phyloP scores from a whole-genome alignment of 2,797 vertebrate species.

The Chrosomus eos region DNA sequence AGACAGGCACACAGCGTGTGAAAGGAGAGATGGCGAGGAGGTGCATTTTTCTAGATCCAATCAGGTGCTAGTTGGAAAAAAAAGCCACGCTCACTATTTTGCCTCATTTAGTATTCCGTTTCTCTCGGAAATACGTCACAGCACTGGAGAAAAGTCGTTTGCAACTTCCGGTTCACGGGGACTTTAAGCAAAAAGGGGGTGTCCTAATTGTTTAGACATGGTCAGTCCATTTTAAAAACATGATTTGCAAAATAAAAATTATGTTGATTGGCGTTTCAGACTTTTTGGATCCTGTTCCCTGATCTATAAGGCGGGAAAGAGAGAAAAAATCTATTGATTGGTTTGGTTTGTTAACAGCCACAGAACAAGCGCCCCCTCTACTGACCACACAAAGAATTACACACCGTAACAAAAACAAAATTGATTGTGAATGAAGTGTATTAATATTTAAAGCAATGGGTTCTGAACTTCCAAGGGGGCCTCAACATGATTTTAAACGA shows the following conservation, averaged over 20 bases:
- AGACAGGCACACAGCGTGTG: too few relatives aligned
- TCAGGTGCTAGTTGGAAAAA: too few relatives aligned
- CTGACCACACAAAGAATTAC: conserved; percentile 29
- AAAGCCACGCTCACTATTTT: too few relatives aligned
- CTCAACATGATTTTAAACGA: background rate
- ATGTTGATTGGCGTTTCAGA: background rate
- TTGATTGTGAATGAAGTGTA: background rate
- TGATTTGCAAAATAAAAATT: conserved; percentile 16
- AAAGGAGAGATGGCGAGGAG: too few relatives aligned
- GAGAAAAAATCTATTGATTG: background rate
- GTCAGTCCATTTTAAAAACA: conserved; percentile 42
- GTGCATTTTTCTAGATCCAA: too few relatives aligned
- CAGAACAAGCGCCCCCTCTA: conserved; percentile 53
- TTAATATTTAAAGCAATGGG: background rate
- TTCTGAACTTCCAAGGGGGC: background rate
- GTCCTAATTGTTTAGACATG: conserved; percentile 62
- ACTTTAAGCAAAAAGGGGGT: conserved; percentile 56
- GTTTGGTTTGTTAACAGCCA: conserved; percentile 2
- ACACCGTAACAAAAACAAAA: background rate
- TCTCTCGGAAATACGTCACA: too few relatives aligned
- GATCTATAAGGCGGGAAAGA: background rate
- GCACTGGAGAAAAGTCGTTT: too few relatives aligned
- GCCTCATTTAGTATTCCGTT: too few relatives aligned
- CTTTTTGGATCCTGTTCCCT: background rate
- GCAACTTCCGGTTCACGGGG: too few relatives aligned